Conservation (phyloP, 2,113 vertebrate genomes). For the human (Homo sapiens) region DNA sequence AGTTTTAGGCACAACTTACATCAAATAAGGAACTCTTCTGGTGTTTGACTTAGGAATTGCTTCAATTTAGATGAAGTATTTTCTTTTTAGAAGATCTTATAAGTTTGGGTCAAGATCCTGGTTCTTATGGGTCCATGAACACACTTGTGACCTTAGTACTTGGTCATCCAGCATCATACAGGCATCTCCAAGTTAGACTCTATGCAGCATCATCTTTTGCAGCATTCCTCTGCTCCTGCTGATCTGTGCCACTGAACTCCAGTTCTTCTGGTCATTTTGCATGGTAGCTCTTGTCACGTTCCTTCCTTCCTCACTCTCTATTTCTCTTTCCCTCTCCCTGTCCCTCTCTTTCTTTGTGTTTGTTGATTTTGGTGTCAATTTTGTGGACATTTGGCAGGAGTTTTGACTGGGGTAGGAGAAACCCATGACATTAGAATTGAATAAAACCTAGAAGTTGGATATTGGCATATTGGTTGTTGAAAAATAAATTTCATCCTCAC, state of each 20-base stretch:
- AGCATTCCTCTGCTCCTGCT: conserved; percentile 71
- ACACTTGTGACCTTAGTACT: not conserved
- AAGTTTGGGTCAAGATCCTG: conserved; percentile 68
- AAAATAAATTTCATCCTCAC: conserved; percentile 63
- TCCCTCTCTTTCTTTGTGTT: not conserved
- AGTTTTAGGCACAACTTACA: conserved; percentile 89
- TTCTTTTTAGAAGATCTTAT: conserved; percentile 66
- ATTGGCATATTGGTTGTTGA: conserved; percentile 9
- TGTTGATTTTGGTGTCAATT: conserved; percentile 48
- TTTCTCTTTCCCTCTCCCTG: not conserved
- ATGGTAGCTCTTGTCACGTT: conserved; percentile 41
- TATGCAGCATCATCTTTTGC: not conserved
- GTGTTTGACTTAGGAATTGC: conserved; percentile 73
- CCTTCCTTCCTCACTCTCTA: not conserved
- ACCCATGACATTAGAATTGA: conserved; percentile 43
- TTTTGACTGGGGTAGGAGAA: not conserved
- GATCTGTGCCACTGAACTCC: conserved; percentile 37
- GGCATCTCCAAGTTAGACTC: not conserved
- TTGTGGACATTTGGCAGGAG: conserved; percentile 36
- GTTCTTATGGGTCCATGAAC: conserved; percentile 53
- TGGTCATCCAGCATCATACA: conserved; percentile 24
- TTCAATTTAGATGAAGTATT: conserved; percentile 80
- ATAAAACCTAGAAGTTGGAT: not conserved
- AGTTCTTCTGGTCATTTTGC: conserved; percentile 55
- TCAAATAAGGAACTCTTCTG: conserved; percentile 64